Evolutionary conservation across 1,140 invertebrate genomes (phyloP), one percentile per base, ranked within the genome.

Genomic region (Leptinotarsa texana): DNA sequence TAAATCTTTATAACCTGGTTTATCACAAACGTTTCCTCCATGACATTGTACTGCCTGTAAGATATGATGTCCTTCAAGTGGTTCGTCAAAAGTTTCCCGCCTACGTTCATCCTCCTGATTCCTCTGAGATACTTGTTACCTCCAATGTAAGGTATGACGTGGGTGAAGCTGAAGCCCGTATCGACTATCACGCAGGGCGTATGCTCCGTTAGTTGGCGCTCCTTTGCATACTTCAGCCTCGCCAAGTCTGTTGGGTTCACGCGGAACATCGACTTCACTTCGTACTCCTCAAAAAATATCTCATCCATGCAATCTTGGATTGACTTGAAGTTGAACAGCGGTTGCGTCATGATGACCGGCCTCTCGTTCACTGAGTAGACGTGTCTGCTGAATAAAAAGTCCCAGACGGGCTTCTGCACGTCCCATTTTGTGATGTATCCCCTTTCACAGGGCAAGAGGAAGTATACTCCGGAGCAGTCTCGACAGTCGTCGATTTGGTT

Each of bases 11-110:
- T 11, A 1, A 95, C 93, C 87, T 99, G 97, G 86, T 99, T 99
- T 13, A 99, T 97, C 1, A 99, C 96, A 87, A 96, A 98, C 0
- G 97, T 99, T 87, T 99, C 98, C 84, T 99, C 98, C 95, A 99
- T 97, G 0, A 99, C 97, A 89, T 99, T 95, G 18, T 99, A 86
- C 82, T 99, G 97, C 51, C 97, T 89, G 84, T 98, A 99, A 0
- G 98, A 99, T 75, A 99, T 93, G 13, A 99, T 92, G 86, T 99
- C 98, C 85, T 99, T 99, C 49, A 99, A 87, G 87, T 99, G 96
- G 89, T 99, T 99, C 0, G 98, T 99, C 66, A 99, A 94, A 63
- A 85, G 88, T 88, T 99, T 99, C 0, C 98, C 98, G 13, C 98
- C 98, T 75, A 99, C 90, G 88, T 99, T 95, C 73, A 99, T 93